These are phyloP conservation scores for Rhodeus uyekii DNA, from an alignment of 2,797 vertebrate species.

Conservation along the genomic window DNA sequence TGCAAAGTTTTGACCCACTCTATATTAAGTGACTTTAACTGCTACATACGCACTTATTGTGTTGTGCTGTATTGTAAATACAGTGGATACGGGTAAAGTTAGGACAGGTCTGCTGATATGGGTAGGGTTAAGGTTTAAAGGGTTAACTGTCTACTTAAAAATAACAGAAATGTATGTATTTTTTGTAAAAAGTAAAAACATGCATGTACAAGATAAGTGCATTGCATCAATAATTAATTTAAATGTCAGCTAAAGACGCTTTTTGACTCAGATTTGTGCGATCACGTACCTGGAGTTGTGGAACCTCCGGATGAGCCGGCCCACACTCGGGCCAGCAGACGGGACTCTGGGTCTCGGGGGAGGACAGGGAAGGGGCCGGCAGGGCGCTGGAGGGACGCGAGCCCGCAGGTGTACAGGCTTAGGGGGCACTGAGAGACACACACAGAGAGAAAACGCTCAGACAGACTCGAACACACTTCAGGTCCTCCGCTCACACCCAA, in stretches of 20 bases:
- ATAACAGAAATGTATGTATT: not conserved
- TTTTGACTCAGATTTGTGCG: too few relatives aligned
- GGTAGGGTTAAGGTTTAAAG: too few relatives aligned
- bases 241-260: too few relatives aligned
- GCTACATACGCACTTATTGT: not conserved
- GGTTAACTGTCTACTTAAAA: too few relatives aligned
- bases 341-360: constrained; percentile 75
- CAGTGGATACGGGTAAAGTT: not conserved
- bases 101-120: not conserved
- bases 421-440: constrained; percentile 81
- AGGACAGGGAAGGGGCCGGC: constrained; percentile 79
- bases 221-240: too few relatives aligned
- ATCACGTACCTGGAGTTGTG: constrained; percentile 80
- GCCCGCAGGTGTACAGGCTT: constrained; percentile 84
- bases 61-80: not conserved
- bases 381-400: constrained; percentile 80
- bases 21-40: not conserved
- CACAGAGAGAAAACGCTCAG: constrained; percentile 34
- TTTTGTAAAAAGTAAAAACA: not conserved
- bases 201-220: not conserved
- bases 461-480: constrained; percentile 37
- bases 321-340: constrained; percentile 69
- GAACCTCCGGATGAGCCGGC: constrained; percentile 82
- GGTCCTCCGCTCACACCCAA: constrained; percentile 55
- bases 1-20: too few relatives aligned